Base-by-base conservation (phyloP, 2,888 invertebrate genomes). In the Ectobius pallidus region DNA sequence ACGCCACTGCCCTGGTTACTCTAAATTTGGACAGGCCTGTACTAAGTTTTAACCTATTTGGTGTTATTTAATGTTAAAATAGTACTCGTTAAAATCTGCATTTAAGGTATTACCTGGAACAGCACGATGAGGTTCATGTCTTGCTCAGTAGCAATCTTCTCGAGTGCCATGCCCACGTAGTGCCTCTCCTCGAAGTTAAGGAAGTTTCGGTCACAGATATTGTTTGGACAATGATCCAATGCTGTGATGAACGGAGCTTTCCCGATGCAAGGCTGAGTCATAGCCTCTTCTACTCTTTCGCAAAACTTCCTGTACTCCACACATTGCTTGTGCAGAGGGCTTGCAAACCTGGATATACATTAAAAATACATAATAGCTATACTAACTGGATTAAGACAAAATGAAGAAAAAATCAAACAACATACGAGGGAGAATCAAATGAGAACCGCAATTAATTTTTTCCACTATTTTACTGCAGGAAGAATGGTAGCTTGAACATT, bases 131-230 rank as follows among this genome's bases (percentile, higher is more conserved):
- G 39, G 39, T 55, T 39, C 7, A 0, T 3, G 14, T 69, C 25
- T 18, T 25, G 42, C n/a, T 76, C 78, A 76, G 89, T 90, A 69
- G 88, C 85, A 52, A 93, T 85, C 78, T 93, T 92, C 75, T 89
- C 86, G 77, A 93, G 85, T 0, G 91, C 92, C 71, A 85, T 83
- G 1, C 91, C 87, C 46, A 90, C 86, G 42, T 85, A 80, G 73
- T 85, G 85, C 30, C 93, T 85, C 82, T 93, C 92, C 75, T 92
- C 91, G 81, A 89, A 92, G 83, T 91, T 91, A 76, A 93, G 87
- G 86, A 91, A 92, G 77, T 86, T 86, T 75, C 82, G 82, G 18
- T 88, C 86, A 76, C 89, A 86, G 80, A 91, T 90, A 49, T 85
- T 81, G 61, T 89, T 87, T 44, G 93, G 91, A 75, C 91, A 83